phyloP scores from a whole-genome alignment of 2,797 vertebrate species.

The Glyptemys insculpta region DNA sequence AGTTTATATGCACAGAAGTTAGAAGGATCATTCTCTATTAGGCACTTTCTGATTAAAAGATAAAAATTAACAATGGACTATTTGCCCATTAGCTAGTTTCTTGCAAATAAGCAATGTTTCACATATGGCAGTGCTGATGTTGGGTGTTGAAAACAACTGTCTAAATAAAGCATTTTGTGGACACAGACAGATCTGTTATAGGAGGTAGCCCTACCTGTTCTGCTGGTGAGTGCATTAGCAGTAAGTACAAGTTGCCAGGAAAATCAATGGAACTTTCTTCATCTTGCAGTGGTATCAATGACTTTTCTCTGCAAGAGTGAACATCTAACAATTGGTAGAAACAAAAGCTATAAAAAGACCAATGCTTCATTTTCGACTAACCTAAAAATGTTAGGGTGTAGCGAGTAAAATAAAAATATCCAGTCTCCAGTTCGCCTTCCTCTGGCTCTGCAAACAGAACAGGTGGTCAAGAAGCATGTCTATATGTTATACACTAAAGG shows the following conservation, averaged over 20 bases:
- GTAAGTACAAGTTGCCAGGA: neutral
- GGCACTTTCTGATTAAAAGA: slow-evolving; percentile 15
- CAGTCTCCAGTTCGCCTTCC: neutral
- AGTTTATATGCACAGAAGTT: neutral
- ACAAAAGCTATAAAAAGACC: neutral
- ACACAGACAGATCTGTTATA: neutral
- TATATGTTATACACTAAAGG: slow-evolving; percentile 27
- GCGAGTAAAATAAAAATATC: neutral
- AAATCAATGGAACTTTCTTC: slow-evolving; percentile 26
- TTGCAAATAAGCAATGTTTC: slow-evolving; percentile 25
- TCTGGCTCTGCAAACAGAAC: neutral
- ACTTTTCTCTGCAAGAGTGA: neutral
- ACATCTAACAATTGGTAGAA: slow-evolving; percentile 10
- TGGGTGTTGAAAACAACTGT: neutral
- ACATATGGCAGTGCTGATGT: neutral
- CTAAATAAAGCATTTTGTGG: neutral
- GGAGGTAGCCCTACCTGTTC: accelerated
- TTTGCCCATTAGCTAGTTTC: neutral
- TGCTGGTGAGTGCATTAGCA: neutral
- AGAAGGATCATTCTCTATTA: neutral
- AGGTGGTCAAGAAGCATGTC: neutral
- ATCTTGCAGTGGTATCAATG: neutral
- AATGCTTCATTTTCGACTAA: neutral
- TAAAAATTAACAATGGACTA: slow-evolving; percentile 28
- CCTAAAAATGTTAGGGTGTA: neutral